Evolutionary conservation across 2,888 invertebrate genomes (phyloP).

Genomic region (Eueremaeus valkanovi): DNA sequence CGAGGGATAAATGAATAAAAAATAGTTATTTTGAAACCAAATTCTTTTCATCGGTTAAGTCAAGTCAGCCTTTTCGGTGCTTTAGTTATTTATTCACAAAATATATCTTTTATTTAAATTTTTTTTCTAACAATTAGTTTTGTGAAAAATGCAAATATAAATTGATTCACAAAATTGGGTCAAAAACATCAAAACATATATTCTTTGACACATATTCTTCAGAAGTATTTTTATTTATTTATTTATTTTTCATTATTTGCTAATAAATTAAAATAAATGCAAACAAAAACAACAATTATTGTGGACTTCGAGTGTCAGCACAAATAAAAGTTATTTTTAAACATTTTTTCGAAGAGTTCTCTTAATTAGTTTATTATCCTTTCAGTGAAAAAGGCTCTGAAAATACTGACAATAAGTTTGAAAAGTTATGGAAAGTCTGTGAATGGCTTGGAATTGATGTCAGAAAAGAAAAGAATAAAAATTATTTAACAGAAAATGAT

Average conservation of each 20-base stretch:
- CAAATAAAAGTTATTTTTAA: conserved; percentile 5
- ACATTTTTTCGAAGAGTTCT: neutral
- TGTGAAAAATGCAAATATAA: neutral
- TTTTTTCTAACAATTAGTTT: neutral
- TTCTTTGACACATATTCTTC: conserved; percentile 10
- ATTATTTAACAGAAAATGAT: neutral
- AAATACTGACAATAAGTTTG: neutral
- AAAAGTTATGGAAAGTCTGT: neutral
- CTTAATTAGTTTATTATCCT: neutral
- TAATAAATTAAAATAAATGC: neutral
- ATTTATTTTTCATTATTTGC: neutral
- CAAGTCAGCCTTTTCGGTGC: no score
- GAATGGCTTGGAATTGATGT: neutral
- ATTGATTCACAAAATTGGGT: neutral
- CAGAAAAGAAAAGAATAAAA: neutral
- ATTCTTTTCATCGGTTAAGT: no score
- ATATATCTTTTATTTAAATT: neutral
- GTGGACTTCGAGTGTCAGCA: neutral
- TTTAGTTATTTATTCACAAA: no score
- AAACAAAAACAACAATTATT: neutral
- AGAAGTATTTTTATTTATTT: neutral
- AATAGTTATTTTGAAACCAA: neutral
- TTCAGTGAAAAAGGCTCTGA: neutral
- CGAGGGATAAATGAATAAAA: neutral
- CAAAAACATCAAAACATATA: neutral